Evolutionary conservation across 2,113 vertebrate genomes (phyloP).

Genomic region (Gracilinanus agilis): DNA sequence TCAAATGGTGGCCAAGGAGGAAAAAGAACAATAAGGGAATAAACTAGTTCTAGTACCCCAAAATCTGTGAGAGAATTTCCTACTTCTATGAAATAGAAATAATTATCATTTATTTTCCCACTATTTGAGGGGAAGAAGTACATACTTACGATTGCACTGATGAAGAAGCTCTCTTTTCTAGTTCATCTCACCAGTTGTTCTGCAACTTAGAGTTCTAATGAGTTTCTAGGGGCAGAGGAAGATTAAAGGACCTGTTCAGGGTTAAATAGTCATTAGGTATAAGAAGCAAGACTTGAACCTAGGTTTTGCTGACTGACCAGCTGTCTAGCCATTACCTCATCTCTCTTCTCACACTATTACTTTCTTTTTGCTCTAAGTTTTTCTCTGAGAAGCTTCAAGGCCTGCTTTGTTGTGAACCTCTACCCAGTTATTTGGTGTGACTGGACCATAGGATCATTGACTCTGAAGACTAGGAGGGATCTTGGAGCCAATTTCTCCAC

Average conservation of each 20-base stretch:
- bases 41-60: not conserved
- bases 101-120: not conserved
- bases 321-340: too few species aligned
- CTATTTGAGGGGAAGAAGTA: not conserved
- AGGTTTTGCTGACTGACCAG: too few species aligned
- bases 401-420: too few species aligned
- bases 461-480: too few species aligned
- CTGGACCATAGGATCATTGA: too few species aligned
- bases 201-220: not conserved
- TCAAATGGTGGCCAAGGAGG: not conserved
- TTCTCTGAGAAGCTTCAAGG: too few species aligned
- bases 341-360: too few species aligned
- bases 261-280: not conserved
- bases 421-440: too few species aligned
- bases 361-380: too few species aligned
- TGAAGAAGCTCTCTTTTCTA: not conserved
- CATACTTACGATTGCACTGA: not conserved
- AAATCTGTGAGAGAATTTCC: slow-evolving; percentile 28
- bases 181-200: not conserved
- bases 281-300: not conserved
- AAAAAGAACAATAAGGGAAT: not conserved
- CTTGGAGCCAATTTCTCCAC: too few species aligned
- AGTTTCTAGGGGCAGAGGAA: not conserved
- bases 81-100: not conserved
- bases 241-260: not conserved